A percentile compares a stretch with the other conserved stretches of the same genome.
Evolutionary conservation across 1,140 invertebrate species (phyloP).

Genomic region (Stratiolaelaps scimitus): DNA sequence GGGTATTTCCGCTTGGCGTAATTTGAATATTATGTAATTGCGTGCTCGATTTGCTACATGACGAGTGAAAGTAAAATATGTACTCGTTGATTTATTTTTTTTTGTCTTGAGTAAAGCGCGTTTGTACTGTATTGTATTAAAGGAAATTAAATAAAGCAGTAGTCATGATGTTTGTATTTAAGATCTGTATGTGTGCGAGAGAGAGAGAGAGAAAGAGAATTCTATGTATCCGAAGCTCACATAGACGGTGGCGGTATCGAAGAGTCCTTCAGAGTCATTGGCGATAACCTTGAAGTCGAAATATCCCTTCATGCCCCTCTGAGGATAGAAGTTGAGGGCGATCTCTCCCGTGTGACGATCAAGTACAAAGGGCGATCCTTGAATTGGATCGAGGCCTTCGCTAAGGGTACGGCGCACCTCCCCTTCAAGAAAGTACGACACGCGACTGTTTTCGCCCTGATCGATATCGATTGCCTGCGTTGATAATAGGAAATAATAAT

Average conservation of each 20-base stretch:
- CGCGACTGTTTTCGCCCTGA: slow-evolving; percentile 55
- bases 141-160: too few relatives aligned
- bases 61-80: slow-evolving; percentile 6
- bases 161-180: too few relatives aligned
- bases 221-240: slow-evolving; percentile 36
- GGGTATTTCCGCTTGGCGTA: too few relatives aligned
- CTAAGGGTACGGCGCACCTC: slow-evolving; percentile 55
- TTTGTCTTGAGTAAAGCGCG: too few relatives aligned
- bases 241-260: slow-evolving; percentile 42
- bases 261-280: slow-evolving; percentile 66
- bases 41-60: too few relatives aligned
- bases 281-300: slow-evolving; percentile 78
- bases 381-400: slow-evolving; percentile 67
- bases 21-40: too few relatives aligned
- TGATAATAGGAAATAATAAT: slow-evolving; percentile 30
- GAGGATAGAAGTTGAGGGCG: slow-evolving; percentile 81
- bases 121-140: too few relatives aligned
- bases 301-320: slow-evolving; percentile 90
- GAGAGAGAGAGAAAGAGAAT: too few relatives aligned
- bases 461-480: slow-evolving; percentile 67
- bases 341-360: slow-evolving; percentile 65
- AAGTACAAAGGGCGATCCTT: slow-evolving; percentile 65
- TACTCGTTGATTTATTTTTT: slow-evolving; percentile 6
- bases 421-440: slow-evolving; percentile 64
- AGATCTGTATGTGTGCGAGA: too few relatives aligned